phyloP scores from a whole-genome alignment of 2,888 invertebrate genomes.

The Aspidiotus destructor region DNA sequence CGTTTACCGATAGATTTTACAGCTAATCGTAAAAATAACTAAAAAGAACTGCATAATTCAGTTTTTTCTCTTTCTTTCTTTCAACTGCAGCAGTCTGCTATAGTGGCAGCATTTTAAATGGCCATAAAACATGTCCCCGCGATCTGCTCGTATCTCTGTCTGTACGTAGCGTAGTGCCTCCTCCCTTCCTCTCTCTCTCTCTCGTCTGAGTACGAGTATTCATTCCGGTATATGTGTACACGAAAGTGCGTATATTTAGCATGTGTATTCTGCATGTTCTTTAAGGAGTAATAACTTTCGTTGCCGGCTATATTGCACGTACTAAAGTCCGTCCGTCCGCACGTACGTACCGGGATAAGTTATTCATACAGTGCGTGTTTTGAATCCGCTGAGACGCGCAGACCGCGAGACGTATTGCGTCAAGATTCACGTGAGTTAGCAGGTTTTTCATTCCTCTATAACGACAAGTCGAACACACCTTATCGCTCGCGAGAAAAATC shows the following conservation, averaged over 20 bases:
- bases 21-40: constrained; percentile 32
- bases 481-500: no score
- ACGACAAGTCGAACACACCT: no score
- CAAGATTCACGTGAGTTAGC: no score
- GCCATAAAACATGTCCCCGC: constrained; percentile 18
- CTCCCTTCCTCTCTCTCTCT: not conserved
- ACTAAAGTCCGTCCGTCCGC: constrained; percentile 4
- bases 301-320: constrained; percentile 3
- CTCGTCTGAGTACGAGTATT: not conserved
- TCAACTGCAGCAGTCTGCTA: constrained; percentile 9
- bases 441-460: no score
- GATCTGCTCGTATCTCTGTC: no score
- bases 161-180: not conserved
- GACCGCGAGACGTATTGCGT: no score
- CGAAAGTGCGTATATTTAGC: constrained; percentile 18
- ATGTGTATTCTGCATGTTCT: constrained; percentile 1
- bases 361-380: no score
- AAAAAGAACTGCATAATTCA: constrained; percentile 27
- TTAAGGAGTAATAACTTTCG: constrained; percentile 16
- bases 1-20: constrained; percentile 32
- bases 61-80: constrained; percentile 7
- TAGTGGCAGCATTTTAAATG: constrained; percentile 15
- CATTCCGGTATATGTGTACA: not conserved
- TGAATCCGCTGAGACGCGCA: no score
- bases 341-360: not conserved